Conservation (phyloP, 2,888 invertebrate species). For the Lithodes maja region DNA sequence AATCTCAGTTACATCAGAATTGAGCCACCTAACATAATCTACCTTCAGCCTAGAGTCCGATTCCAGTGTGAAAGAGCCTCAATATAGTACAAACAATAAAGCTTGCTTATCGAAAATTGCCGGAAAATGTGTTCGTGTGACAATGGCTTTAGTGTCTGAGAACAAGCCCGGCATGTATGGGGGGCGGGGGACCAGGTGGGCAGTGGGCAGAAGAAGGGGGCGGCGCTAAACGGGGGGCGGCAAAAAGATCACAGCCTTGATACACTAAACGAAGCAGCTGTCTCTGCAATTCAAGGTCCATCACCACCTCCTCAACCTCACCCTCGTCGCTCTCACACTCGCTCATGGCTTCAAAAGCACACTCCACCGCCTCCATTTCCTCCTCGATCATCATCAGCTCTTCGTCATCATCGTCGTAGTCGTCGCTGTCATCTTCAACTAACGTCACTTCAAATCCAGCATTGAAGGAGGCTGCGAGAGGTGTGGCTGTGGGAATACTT, state of each 20-base stretch:
- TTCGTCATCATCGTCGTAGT: constrained; percentile 33
- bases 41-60: too few species aligned
- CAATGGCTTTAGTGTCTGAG: neutral
- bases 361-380: constrained; percentile 26
- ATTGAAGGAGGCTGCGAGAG: constrained; percentile 16
- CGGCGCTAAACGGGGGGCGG: constrained; percentile 27
- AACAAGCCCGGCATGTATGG: neutral
- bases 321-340: neutral
- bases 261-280: constrained; percentile 66
- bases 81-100: too few species aligned
- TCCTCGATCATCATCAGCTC: neutral
- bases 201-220: constrained; percentile 48
- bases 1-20: too few species aligned
- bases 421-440: constrained; percentile 53
- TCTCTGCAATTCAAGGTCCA: constrained; percentile 47
- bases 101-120: too few species aligned
- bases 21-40: too few species aligned
- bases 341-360: neutral
- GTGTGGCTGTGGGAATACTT: neutral
- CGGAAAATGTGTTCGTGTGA: neutral
- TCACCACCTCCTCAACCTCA: constrained; percentile 13
- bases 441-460: constrained; percentile 52
- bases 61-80: too few species aligned
- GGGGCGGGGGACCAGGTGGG: neutral
- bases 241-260: constrained; percentile 68